These are phyloP conservation scores for Strix occidentalis DNA, from an alignment of 2,797 vertebrate species.

Conservation along the genomic window DNA sequence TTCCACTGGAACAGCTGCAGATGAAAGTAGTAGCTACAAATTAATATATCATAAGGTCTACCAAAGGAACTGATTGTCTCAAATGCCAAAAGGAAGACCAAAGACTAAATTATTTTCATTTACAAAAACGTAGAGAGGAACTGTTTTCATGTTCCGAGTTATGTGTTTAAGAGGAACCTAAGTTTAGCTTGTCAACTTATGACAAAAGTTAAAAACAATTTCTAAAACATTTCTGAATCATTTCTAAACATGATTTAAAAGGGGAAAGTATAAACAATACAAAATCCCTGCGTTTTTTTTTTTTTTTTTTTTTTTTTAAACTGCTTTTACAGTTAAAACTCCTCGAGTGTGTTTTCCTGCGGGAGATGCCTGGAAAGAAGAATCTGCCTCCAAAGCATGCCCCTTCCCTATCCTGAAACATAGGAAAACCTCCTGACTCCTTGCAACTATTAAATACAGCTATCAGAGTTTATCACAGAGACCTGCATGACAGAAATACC, in stretches of 20 bases:
- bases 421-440: neutral
- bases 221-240: neutral
- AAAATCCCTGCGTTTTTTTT: neutral
- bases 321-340: neutral
- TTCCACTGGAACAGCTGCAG: conserved; percentile 23
- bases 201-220: conserved; percentile 9
- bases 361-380: neutral
- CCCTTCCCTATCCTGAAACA: neutral
- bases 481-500: neutral
- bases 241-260: neutral
- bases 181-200: conserved; percentile 10
- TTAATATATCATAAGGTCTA: conserved; percentile 48
- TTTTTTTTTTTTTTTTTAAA: neutral
- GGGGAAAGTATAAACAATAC: neutral
- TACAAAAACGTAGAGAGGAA: neutral
- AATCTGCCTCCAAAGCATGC: neutral
- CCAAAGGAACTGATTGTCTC: conserved; percentile 6
- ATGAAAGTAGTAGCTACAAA: conserved; percentile 55
- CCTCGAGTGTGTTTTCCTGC: rapidly evolving
- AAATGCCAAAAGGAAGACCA: conserved; percentile 37
- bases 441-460: neutral
- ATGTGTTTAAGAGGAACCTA: neutral
- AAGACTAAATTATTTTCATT: conserved; percentile 49
- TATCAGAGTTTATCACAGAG: rapidly evolving
- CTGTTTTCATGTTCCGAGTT: conserved; percentile 1